Evolutionary conservation across 2,797 vertebrate species (phyloP).

Genomic region (Tauraco hartlaubi): DNA sequence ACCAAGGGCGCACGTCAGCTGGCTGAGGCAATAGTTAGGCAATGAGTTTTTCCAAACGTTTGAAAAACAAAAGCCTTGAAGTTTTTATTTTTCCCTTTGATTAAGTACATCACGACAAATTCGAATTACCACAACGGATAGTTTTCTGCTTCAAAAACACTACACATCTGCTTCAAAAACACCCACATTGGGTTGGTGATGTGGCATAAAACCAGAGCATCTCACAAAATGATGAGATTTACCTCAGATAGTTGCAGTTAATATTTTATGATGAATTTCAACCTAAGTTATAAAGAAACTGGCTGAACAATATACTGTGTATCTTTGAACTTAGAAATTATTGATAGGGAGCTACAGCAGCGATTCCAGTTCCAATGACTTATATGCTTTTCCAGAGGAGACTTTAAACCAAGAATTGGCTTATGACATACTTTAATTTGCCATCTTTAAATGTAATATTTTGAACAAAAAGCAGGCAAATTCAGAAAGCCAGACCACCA

Average conservation of each 20-base stretch:
- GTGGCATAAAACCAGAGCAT: not conserved
- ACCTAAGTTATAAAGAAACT: conserved; percentile 18
- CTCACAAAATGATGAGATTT: not conserved
- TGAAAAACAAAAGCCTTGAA: not conserved
- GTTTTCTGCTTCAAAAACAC: not conserved
- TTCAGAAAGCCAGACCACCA: not conserved
- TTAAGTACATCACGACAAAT: not conserved
- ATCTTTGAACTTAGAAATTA: not conserved
- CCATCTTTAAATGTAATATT: not conserved
- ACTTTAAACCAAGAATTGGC: not conserved
- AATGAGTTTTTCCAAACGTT: not conserved
- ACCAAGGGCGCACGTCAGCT: not conserved
- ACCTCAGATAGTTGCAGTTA: conserved; percentile 12
- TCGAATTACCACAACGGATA: not conserved
- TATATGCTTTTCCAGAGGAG: not conserved
- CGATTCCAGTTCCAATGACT: not conserved
- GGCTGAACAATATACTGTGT: not conserved
- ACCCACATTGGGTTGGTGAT: not conserved
- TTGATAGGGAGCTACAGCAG: not conserved
- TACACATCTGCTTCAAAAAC: not conserved
- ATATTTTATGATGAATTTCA: conserved; percentile 43
- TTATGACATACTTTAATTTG: not conserved
- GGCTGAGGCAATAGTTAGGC: not conserved
- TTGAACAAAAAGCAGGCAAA: not conserved
- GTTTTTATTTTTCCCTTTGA: not conserved